These are phyloP conservation scores for Oscheius sp. DNA, from an alignment of 2,888 invertebrate genomes.

Conservation along the genomic window DNA sequence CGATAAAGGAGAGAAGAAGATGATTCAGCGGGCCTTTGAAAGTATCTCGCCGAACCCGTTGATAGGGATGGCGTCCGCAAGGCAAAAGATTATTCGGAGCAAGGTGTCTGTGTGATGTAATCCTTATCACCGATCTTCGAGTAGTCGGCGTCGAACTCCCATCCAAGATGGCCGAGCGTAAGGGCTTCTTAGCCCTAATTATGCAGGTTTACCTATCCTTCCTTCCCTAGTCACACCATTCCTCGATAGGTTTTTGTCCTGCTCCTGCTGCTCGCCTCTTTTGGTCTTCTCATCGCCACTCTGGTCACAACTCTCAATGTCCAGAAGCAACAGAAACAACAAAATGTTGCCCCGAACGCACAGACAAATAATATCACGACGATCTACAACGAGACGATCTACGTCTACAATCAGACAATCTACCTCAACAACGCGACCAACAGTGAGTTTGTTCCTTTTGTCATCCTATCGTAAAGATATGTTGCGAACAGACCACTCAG, in stretches of 20 bases:
- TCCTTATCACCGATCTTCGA: constrained; percentile 25
- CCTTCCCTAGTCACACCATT: not conserved
- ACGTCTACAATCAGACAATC: constrained; percentile 2
- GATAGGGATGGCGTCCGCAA: constrained; percentile 6
- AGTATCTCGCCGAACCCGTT: too few species aligned
- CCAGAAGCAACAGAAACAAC: constrained; percentile 37
- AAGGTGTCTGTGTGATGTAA: constrained; percentile 27
- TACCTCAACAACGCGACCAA: not conserved
- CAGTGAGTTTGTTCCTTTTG: not conserved
- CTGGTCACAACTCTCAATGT: constrained; percentile 47
- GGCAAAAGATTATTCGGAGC: constrained; percentile 25
- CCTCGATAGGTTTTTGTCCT: constrained; percentile 16
- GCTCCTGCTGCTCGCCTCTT: constrained; percentile 38
- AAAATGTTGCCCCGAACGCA: not conserved
- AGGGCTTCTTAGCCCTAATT: constrained; percentile 18
- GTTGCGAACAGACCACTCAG: not conserved
- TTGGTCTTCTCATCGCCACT: constrained; percentile 54
- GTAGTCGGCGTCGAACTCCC: constrained; percentile 29
- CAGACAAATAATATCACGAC: not conserved
- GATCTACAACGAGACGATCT: not conserved
- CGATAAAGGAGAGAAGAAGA: too few species aligned
- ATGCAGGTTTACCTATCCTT: constrained; percentile 5
- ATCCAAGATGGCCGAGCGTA: constrained; percentile 20
- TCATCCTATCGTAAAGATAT: not conserved
- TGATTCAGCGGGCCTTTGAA: too few species aligned